A percentile compares a stretch with the other conserved stretches of the same genome.
Conservation (phyloP, 2,797 vertebrate species). For the Sebastes matsubarae region DNA sequence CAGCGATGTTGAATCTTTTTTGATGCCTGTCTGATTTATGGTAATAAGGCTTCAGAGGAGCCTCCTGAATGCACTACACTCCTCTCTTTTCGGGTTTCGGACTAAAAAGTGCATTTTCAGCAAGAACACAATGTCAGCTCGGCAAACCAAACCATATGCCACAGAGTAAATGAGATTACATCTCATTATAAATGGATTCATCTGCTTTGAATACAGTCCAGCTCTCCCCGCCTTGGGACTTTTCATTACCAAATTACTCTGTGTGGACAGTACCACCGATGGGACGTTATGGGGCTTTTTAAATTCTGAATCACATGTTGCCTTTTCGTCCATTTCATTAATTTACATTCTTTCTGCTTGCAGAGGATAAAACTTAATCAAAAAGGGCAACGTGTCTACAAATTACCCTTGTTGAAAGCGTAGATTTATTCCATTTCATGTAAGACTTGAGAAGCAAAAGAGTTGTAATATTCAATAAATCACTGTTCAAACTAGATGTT, state of each 20-base stretch:
- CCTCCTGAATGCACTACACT: slow-evolving; percentile 33
- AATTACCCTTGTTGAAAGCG: background rate
- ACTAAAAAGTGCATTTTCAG: slow-evolving; percentile 70
- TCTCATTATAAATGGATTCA: slow-evolving; percentile 65
- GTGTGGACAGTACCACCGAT: slow-evolving; percentile 10
- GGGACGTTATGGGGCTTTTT: slow-evolving; percentile 1
- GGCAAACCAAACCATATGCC: slow-evolving; percentile 59
- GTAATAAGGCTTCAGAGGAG: slow-evolving; percentile 57
- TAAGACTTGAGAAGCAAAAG: background rate
- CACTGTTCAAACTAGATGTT: slow-evolving; percentile 37
- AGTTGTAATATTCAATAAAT: slow-evolving; percentile 6
- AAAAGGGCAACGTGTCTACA: background rate
- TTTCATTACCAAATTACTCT: slow-evolving; percentile 47
- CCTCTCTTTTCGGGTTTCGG: slow-evolving; percentile 44
- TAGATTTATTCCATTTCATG: slow-evolving; percentile 1
- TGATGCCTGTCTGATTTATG: slow-evolving; percentile 70
- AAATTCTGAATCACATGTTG: slow-evolving; percentile 20
- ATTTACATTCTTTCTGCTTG: background rate
- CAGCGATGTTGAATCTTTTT: slow-evolving; percentile 40
- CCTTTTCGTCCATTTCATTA: slow-evolving; percentile 8
- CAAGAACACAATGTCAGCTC: slow-evolving; percentile 47
- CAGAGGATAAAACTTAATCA: background rate
- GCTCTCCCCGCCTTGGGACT: slow-evolving; percentile 22
- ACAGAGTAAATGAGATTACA: slow-evolving; percentile 62
- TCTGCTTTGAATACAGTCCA: slow-evolving; percentile 55